Evolutionary conservation across 1,140 invertebrate genomes (phyloP), one percentile per base, ranked within the genome.

Genomic region (Andrena cerasifolii): DNA sequence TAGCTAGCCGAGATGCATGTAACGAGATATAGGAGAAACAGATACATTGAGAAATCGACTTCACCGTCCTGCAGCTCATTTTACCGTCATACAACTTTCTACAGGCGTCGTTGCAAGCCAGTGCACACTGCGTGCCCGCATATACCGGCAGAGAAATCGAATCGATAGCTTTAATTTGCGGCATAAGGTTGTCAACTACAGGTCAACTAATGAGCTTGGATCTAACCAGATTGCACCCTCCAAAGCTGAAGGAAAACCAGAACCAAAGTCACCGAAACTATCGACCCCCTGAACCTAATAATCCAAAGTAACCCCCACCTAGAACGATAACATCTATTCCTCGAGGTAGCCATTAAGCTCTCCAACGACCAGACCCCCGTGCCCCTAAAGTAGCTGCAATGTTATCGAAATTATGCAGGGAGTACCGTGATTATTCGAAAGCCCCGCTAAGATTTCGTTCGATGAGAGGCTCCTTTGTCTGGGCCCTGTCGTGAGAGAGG

Each of bases 11-110:
- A 18, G 26, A 56, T 47, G 0, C 14, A 26, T 70, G 53, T 47
- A 72, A 51, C 58, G 33, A 31, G 49, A 72, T 31, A 61, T 53
- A 3, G 3, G 28, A 3, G 56, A 61, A 36, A 40, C 33, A n/a
- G 21, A 61, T 61, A 49, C 45, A 47, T 61, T 49, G 70, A 26
- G 36, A n/a, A 31, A 72, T 24, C 18, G 14, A 47, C 51, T 24
- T 40, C 21, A 1, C 16, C 33, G 31, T 67, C 33, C n/a, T 56
- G 53, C 10, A 28, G 26, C 53, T 16, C 26, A 31, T 28, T 56
- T 56, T 56, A 16, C 53, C 6, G 10, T 24, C 12, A 28, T 31
- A 10, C 10, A 26, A 21, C 33, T 10, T 14, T 61, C 26, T 24
- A 28, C 24, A 26, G 53, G 0, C 26, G 6, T 16, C 53, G 24